A percentile compares a stretch with the other conserved stretches of the same genome.
These are phyloP conservation scores for Cavia porcellus DNA, from an alignment of 2,113 vertebrate genomes.

Conservation along the genomic window DNA sequence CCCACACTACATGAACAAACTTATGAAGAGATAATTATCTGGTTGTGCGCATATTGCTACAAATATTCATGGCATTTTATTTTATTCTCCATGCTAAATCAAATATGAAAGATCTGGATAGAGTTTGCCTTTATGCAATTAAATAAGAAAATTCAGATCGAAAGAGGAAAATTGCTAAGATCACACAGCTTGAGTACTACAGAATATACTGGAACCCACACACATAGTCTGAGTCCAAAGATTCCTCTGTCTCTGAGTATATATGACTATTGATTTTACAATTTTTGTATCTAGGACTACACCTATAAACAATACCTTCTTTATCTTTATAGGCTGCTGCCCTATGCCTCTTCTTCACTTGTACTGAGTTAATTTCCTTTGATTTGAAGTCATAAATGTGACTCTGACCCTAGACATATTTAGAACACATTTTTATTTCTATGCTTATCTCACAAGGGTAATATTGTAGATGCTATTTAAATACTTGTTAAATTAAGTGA, in stretches of 20 bases:
- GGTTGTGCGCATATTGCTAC: slow-evolving; percentile 32
- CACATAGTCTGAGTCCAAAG: background rate
- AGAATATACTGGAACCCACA: background rate
- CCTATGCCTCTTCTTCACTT: background rate
- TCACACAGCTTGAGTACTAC: background rate
- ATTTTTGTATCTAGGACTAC: background rate
- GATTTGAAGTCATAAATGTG: slow-evolving; percentile 46
- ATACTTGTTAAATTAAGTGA: slow-evolving; percentile 61
- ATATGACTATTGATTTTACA: background rate
- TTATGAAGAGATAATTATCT: slow-evolving; percentile 39
- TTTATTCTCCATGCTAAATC: slow-evolving; percentile 60
- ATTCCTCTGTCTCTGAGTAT: background rate
- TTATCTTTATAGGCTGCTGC: background rate
- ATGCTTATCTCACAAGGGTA: slow-evolving; percentile 28
- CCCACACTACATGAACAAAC: background rate
- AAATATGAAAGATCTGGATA: slow-evolving; percentile 14
- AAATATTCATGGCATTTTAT: slow-evolving; percentile 46
- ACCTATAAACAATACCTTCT: background rate
- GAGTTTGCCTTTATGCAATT: background rate
- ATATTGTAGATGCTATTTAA: slow-evolving; percentile 69
- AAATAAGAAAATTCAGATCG: slow-evolving; percentile 52
- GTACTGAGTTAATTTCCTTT: slow-evolving; percentile 38
- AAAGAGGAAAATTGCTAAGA: background rate
- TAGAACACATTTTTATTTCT: slow-evolving; percentile 65
- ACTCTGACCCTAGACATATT: slow-evolving; percentile 53